Evolutionary conservation across 2,797 vertebrate species (phyloP).

Genomic region (Brotogeris chrysoptera): DNA sequence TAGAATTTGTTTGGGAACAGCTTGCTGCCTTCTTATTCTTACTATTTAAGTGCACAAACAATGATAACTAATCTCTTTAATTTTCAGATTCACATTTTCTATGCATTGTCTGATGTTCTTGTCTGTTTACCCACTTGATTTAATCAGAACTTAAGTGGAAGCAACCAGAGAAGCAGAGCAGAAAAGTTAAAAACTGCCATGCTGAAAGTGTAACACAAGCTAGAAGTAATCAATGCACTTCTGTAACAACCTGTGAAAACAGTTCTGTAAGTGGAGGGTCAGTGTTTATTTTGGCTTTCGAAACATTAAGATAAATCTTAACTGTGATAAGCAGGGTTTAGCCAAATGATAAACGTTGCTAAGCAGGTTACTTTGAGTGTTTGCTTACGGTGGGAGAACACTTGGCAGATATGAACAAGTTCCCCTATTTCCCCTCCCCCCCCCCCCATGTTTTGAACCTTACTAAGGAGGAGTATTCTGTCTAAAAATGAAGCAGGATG

Average conservation of each 20-base stretch:
- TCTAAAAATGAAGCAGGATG: neutral
- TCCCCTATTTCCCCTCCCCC: neutral
- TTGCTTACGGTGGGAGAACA: constrained; percentile 7
- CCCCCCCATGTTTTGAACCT: neutral
- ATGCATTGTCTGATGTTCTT: neutral
- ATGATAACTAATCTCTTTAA: neutral
- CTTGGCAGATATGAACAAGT: neutral
- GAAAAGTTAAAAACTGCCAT: neutral
- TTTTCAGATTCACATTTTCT: neutral
- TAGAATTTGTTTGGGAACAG: neutral
- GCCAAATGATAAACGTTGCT: constrained; percentile 40
- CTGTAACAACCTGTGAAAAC: constrained; percentile 75
- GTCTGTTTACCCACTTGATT: neutral
- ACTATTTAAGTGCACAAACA: neutral
- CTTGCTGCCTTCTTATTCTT: neutral
- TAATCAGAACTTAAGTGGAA: neutral
- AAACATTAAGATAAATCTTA: constrained; percentile 60
- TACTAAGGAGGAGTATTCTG: neutral
- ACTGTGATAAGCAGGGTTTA: constrained; percentile 40
- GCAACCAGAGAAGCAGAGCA: neutral
- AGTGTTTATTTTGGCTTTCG: constrained; percentile 79
- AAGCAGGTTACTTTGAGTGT: constrained; percentile 31
- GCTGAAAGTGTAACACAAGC: neutral
- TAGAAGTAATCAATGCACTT: constrained; percentile 12
- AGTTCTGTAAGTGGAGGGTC: constrained; percentile 73